Conservation (phyloP, 2,113 vertebrate genomes). For the Paracyprichromis sp. region DNA sequence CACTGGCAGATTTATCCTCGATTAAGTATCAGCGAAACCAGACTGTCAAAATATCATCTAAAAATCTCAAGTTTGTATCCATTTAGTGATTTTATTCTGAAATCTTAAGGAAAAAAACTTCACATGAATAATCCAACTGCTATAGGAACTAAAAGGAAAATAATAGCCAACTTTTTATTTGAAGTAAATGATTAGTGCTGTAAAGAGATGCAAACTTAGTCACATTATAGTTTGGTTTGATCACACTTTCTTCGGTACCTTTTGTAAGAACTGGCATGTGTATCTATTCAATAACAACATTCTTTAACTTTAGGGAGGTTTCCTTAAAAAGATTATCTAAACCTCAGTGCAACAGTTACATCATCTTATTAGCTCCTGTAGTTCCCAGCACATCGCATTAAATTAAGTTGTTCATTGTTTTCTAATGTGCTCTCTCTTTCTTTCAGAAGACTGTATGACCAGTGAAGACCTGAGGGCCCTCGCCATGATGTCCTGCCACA, state of each 20-base stretch:
- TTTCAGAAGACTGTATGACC: constrained; percentile 40
- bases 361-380: not conserved
- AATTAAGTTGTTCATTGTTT: not conserved
- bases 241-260: not conserved
- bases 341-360: not conserved
- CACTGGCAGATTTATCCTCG: not conserved
- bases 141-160: not conserved
- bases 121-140: not conserved
- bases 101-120: not conserved
- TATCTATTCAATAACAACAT: not conserved
- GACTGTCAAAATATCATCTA: not conserved
- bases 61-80: not conserved
- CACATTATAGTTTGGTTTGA: not conserved
- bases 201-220: not conserved
- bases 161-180: not conserved
- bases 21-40: not conserved
- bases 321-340: not conserved
- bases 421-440: not conserved
- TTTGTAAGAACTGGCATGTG: not conserved
- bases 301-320: not conserved
- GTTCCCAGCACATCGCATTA: not conserved
- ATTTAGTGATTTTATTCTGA: not conserved
- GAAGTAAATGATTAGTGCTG: not conserved
- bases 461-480: constrained; percentile 49
- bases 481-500: constrained; percentile 63